These are phyloP conservation scores for Sarcophaga carnaria DNA, from an alignment of 2,888 invertebrate genomes.

Conservation along the genomic window DNA sequence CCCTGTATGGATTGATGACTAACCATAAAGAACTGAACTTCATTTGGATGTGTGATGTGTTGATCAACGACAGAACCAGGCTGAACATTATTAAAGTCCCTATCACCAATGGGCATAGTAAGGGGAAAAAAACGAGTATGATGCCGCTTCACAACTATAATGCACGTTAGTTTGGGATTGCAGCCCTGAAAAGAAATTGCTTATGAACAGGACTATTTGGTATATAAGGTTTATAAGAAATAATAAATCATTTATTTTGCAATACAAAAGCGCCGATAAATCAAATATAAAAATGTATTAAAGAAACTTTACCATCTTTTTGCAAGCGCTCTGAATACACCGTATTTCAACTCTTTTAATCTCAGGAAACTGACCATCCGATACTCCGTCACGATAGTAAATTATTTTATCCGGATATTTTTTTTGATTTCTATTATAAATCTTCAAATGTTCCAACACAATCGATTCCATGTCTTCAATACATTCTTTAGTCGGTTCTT, in stretches of 20 bases:
- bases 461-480: slow-evolving; percentile 89
- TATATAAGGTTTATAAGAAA: too few relatives aligned
- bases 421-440: slow-evolving; percentile 83
- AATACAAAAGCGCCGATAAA: too few relatives aligned
- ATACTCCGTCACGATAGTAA: slow-evolving; percentile 93
- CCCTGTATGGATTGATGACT: slow-evolving; percentile 88
- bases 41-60: slow-evolving; percentile 91
- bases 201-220: too few relatives aligned
- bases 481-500: slow-evolving; percentile 88
- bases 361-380: slow-evolving; percentile 91
- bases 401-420: slow-evolving; percentile 84
- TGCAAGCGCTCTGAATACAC: slow-evolving; percentile 89
- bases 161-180: slow-evolving; percentile 90
- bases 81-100: slow-evolving; percentile 88
- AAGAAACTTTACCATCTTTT: slow-evolving; percentile 70
- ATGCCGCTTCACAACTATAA: slow-evolving; percentile 98
- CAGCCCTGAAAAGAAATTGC: slow-evolving; percentile 27
- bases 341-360: slow-evolving; percentile 84
- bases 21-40: slow-evolving; percentile 94
- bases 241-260: too few relatives aligned
- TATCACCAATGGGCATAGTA: slow-evolving; percentile 31
- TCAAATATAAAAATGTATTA: too few relatives aligned
- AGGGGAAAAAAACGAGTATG: slow-evolving; percentile 89
- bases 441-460: slow-evolving; percentile 85
- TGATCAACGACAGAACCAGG: slow-evolving; percentile 95